Evolutionary conservation across 2,113 vertebrate species (phyloP).

Genomic region (Pogona vitticeps): DNA sequence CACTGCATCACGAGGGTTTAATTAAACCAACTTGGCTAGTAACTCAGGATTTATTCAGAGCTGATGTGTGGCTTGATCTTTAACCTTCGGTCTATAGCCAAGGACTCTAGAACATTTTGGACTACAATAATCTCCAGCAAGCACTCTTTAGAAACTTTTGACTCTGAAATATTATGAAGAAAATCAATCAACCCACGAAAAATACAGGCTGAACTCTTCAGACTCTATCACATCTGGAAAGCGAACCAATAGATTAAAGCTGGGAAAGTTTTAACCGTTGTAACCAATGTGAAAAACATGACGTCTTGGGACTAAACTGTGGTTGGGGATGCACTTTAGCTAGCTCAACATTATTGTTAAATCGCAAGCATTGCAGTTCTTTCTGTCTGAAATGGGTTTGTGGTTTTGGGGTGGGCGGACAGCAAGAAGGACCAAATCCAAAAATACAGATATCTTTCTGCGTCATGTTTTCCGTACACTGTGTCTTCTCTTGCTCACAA

Average conservation of each 20-base stretch:
- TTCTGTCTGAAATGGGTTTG: not conserved
- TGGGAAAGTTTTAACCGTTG: slow-evolving; percentile 52
- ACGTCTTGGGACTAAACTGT: slow-evolving; percentile 20
- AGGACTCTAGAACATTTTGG: slow-evolving; percentile 31
- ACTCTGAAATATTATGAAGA: slow-evolving; percentile 49
- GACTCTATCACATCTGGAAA: slow-evolving; percentile 60
- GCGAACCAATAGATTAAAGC: slow-evolving; percentile 29
- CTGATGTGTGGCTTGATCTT: too few species aligned
- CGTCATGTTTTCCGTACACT: slow-evolving; percentile 35
- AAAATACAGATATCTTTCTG: slow-evolving; percentile 23
- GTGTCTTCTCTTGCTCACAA: slow-evolving; percentile 22
- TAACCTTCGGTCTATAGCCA: slow-evolving; percentile 32
- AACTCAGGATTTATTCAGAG: too few species aligned
- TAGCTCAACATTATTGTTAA: slow-evolving; percentile 35
- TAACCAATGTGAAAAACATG: slow-evolving; percentile 39
- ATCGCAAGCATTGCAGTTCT: not conserved
- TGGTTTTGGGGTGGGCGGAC: slow-evolving; percentile 30
- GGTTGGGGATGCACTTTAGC: slow-evolving; percentile 39
- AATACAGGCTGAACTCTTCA: slow-evolving; percentile 43
- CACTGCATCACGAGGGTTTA: too few species aligned
- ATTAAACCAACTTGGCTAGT: too few species aligned
- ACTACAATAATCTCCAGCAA: slow-evolving; percentile 45
- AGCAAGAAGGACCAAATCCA: not conserved
- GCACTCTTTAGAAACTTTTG: slow-evolving; percentile 49
- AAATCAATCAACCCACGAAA: slow-evolving; percentile 41